Conservation (phyloP, 2,888 invertebrate genomes). For the Gymnocheta viridis region DNA sequence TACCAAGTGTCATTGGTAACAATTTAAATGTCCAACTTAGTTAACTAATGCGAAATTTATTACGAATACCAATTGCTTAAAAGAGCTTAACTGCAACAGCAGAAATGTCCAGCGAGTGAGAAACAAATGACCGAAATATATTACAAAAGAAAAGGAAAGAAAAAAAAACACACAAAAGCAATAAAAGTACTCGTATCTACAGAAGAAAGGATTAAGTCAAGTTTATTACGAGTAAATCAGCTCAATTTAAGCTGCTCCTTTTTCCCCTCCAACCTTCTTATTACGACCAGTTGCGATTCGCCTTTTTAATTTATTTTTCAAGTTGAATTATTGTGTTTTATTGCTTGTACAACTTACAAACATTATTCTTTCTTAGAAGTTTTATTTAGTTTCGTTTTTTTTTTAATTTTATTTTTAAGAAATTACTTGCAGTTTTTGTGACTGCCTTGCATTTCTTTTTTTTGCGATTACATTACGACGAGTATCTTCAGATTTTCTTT, state of each 20-base stretch:
- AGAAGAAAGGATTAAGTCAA: conserved; percentile 38
- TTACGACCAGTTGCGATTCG: not conserved
- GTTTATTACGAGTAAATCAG: conserved; percentile 46
- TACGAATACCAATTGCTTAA: conserved; percentile 75
- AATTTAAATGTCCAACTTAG: conserved; percentile 77
- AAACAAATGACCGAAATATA: conserved; percentile 38
- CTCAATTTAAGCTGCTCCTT: conserved; percentile 8
- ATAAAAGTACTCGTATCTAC: not conserved
- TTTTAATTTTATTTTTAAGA: no score
- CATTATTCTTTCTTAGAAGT: conserved; percentile 62
- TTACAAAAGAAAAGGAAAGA: not conserved
- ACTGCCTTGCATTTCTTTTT: not conserved
- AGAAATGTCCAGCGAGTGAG: not conserved
- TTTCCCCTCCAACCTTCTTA: not conserved
- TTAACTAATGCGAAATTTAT: conserved; percentile 78
- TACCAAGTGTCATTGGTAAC: conserved; percentile 73
- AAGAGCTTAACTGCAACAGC: conserved; percentile 31
- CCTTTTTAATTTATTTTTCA: not conserved
- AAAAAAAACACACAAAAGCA: not conserved
- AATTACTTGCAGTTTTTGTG: conserved; percentile 37
- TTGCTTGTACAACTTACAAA: conserved; percentile 40
- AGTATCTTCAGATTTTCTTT: not conserved
- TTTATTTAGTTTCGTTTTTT: conserved; percentile 10
- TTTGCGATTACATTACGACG: not conserved
- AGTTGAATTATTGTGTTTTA: conserved; percentile 53